These are phyloP conservation scores for Lophochroa leadbeateri DNA, from an alignment of 2,113 vertebrate species.

Conservation along the genomic window DNA sequence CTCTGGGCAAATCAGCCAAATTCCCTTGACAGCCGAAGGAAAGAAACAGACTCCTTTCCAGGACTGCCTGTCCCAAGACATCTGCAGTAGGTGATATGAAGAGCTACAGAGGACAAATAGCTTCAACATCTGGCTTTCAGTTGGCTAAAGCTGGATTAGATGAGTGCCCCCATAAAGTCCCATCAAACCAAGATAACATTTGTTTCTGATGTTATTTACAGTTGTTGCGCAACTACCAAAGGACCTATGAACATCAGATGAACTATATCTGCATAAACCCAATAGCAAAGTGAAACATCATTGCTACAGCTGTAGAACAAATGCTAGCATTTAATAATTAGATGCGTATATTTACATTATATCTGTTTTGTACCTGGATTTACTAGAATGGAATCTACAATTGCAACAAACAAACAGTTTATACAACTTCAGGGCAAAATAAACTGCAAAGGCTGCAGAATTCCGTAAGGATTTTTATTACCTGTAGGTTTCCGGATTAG, in stretches of 20 bases:
- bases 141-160: background rate
- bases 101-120: background rate
- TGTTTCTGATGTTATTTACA: background rate
- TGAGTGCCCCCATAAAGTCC: background rate
- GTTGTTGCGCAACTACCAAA: background rate
- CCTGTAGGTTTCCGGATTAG: slow-evolving; percentile 28
- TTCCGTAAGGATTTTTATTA: background rate
- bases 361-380: background rate
- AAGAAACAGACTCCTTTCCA: background rate
- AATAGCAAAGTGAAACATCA: background rate
- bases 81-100: background rate
- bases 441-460: background rate
- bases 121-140: background rate
- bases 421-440: background rate
- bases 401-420: background rate
- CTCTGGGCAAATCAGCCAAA: background rate
- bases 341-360: background rate
- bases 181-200: background rate
- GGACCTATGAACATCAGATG: background rate
- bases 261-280: background rate
- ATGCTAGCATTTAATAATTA: background rate
- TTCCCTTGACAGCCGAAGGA: background rate
- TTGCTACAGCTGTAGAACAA: background rate
- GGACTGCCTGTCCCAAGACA: background rate
- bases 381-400: background rate